phyloP scores from a whole-genome alignment of 2,888 invertebrate genomes.

The Silvanus unidentatus region DNA sequence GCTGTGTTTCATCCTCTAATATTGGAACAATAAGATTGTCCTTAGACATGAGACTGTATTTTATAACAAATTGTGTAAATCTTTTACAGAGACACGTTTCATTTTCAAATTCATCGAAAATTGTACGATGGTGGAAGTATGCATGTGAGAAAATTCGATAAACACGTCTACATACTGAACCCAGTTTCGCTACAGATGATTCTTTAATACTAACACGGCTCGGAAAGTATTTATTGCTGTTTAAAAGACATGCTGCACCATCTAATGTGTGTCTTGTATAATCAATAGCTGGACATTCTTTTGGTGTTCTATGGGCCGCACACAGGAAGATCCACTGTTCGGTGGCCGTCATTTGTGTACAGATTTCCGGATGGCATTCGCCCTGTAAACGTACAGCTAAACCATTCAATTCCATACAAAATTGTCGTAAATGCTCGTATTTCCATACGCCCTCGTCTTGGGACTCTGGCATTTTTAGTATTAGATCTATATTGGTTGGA shows the following conservation, averaged over 20 bases:
- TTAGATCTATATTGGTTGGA: conserved; percentile 87
- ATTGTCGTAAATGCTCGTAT: conserved; percentile 97
- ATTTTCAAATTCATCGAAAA: conserved; percentile 97
- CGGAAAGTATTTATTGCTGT: conserved; percentile 99
- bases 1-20: conserved; percentile 63
- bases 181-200: conserved; percentile 95
- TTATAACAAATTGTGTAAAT: conserved; percentile 96
- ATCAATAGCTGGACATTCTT: conserved; percentile 99
- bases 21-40: conserved; percentile 98
- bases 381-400: conserved; percentile 91
- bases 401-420: conserved; percentile 99
- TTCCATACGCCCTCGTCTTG: conserved; percentile 99
- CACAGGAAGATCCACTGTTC: conserved; percentile 99
- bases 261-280: conserved; percentile 98
- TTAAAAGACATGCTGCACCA: conserved; percentile 96
- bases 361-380: conserved; percentile 94
- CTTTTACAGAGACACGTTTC: conserved; percentile 92
- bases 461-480: conserved; percentile 92
- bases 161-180: conserved; percentile 96
- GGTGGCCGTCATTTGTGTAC: conserved; percentile 99
- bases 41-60: conserved; percentile 96
- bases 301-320: conserved; percentile 99
- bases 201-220: conserved; percentile 98
- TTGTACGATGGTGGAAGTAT: conserved; percentile 93
- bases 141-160: conserved; percentile 99